Evolutionary conservation across 35 echinoderm and acorn worm genomes (phyloP).

Genomic region (Nesometra sesokonis): DNA sequence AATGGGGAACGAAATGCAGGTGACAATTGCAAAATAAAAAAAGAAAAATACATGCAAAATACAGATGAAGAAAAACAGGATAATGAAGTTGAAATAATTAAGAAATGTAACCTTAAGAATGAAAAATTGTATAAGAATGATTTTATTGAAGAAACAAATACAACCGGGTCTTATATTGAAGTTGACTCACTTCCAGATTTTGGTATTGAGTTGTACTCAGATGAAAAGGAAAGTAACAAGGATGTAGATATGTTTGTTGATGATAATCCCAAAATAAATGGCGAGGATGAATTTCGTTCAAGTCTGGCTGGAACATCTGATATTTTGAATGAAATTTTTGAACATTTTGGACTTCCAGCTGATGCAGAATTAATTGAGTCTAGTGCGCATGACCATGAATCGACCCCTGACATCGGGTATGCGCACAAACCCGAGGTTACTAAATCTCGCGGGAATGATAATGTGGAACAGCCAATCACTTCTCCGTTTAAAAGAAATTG

Average conservation of each 20-base stretch:
- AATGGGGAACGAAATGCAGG: neutral
- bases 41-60: neutral
- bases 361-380: neutral
- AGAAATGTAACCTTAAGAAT: neutral
- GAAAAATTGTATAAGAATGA: neutral
- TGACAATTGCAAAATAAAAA: neutral
- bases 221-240: neutral
- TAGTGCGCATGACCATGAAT: neutral
- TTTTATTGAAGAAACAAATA: neutral
- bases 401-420: neutral
- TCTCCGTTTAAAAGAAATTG: neutral
- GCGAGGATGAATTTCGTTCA: neutral
- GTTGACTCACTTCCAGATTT: neutral
- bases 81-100: neutral
- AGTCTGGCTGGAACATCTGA: neutral
- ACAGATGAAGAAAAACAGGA: neutral
- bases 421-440: neutral
- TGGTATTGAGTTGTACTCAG: neutral
- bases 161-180: neutral
- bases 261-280: neutral
- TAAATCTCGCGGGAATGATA: neutral
- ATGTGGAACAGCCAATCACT: neutral
- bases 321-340: neutral
- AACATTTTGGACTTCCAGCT: neutral
- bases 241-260: neutral